Conservation (phyloP, 2,113 vertebrate species). For the Bufo bufo region DNA sequence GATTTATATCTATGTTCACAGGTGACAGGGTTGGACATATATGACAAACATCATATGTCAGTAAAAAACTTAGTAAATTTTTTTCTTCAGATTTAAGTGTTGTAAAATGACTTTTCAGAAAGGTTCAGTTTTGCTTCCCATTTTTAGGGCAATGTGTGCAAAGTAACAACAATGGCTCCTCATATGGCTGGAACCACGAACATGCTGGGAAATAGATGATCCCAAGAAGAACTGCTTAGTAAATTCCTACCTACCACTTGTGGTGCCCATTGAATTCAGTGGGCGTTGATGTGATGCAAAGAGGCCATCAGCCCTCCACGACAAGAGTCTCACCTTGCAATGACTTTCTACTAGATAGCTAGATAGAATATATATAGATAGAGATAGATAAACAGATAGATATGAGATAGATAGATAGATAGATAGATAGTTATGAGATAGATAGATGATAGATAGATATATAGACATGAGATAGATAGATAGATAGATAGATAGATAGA, state of each 20-base stretch:
- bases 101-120: neutral
- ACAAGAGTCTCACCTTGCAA: neutral
- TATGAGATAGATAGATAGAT: too few species aligned
- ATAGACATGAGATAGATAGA: conserved; percentile 1
- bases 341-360: neutral
- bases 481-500: neutral
- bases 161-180: neutral
- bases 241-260: neutral
- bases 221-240: neutral
- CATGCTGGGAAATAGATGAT: too few species aligned
- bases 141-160: neutral
- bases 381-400: too few species aligned
- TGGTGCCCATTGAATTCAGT: neutral
- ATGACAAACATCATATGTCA: too few species aligned
- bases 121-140: neutral
- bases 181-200: neutral
- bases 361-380: neutral
- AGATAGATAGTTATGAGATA: too few species aligned
- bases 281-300: neutral
- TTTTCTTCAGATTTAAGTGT: neutral
- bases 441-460: neutral
- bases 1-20: neutral
- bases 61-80: neutral
- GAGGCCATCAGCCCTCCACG: neutral
- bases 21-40: neutral